Conservation (phyloP, 2,113 vertebrate genomes). For the Plecturocebus donacophilus region DNA sequence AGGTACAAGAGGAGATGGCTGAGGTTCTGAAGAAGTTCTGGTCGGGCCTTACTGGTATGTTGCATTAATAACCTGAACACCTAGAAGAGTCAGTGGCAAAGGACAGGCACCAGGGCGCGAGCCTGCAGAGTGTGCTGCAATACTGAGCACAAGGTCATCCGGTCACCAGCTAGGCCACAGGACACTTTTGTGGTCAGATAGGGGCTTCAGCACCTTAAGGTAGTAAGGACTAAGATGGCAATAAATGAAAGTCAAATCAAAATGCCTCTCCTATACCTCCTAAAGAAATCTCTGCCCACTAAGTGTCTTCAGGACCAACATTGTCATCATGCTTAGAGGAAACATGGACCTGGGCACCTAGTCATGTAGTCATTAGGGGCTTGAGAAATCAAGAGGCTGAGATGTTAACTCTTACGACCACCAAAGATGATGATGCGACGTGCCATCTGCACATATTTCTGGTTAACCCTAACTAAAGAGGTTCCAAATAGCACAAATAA, state of each 20-base stretch:
- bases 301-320: not conserved
- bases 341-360: not conserved
- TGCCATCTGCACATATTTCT: not conserved
- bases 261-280: not conserved
- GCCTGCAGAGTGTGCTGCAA: not conserved
- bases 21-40: not conserved
- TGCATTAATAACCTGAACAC: not conserved
- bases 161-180: fast-evolving
- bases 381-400: not conserved
- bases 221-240: not conserved
- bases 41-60: not conserved
- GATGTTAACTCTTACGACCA: not conserved
- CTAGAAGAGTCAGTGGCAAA: not conserved
- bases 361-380: not conserved
- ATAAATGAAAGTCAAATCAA: not conserved
- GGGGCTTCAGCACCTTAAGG: not conserved
- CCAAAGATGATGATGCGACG: not conserved
- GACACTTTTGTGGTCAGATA: not conserved
- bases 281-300: not conserved
- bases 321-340: not conserved
- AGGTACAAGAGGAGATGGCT: not conserved
- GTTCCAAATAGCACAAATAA: not conserved
- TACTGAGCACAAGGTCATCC: not conserved
- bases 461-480: not conserved
- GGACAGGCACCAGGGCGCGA: not conserved